Evolutionary conservation across 2,888 invertebrate genomes (phyloP), one percentile per base, ranked within the genome.

Genomic region (Agonopterix alstromeriana): DNA sequence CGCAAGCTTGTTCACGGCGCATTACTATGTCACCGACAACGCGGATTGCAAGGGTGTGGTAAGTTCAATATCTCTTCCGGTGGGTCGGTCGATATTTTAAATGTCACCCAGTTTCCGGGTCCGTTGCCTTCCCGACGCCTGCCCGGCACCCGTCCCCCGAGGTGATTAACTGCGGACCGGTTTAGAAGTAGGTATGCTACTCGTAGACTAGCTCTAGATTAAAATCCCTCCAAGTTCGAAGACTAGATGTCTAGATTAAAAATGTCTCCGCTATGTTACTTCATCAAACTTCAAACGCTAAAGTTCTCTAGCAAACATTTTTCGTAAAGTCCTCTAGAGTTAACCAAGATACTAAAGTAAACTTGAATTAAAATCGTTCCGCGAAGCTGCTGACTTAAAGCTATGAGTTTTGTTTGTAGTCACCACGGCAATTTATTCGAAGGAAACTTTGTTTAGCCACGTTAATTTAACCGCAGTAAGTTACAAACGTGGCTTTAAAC

Each of bases 101-200:
- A 76, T 75, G 79, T 80, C 81, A 75, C 71, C 70, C 64, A 70
- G 70, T 75, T 79, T 74, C 79, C 74, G 70, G 69, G 70, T 66
- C 63, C 65, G 62, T 63, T 61, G 67, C 60, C 63, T 54, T 54
- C 52, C 27, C 27, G 27, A 27, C 27, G 27, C 27, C 27, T 27
- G 52, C 58, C 35, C 45, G 46, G 10, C 43, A 12, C 14, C 43
- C 42, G 52, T 52, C 57, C 56, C 55, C 54, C 42, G 45, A 48
- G 61, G 63, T 64, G 71, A 77, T 76, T 77, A 70, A 74, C 68
- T 60, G 57, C 60, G 53, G 59, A 70, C 65, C 66, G 67, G 67
- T 68, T 65, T 55, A 53, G 56, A 56, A 58, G 59, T 50, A 17
- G 50, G 36, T 54, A 61, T 57, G 56, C 56, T 55, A n/a, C n/a